These are phyloP conservation scores for Spheniscus mendiculus DNA, from an alignment of 2,113 vertebrate genomes.

Conservation along the genomic window DNA sequence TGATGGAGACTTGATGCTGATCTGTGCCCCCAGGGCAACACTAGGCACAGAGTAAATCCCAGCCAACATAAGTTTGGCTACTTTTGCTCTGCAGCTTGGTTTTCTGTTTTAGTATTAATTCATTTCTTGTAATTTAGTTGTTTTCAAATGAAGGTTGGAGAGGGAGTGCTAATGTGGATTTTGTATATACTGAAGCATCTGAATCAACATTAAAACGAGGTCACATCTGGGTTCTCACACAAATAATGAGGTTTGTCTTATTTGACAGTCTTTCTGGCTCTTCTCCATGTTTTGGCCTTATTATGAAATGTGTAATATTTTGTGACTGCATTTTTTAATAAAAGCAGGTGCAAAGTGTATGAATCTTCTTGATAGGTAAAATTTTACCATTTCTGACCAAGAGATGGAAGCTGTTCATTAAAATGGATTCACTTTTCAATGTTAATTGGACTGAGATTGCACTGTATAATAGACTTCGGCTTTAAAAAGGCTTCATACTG, in stretches of 20 bases:
- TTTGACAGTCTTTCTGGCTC: background rate
- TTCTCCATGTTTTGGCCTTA: background rate
- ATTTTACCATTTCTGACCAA: background rate
- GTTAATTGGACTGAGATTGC: slow-evolving; percentile 11
- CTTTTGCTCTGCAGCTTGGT: background rate
- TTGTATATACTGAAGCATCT: background rate
- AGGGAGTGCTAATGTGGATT: background rate
- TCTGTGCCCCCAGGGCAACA: background rate
- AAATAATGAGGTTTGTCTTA: background rate
- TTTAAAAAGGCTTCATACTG: background rate
- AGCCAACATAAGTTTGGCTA: background rate
- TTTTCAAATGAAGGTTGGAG: background rate
- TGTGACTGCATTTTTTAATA: background rate
- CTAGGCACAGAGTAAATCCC: background rate
- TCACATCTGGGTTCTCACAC: background rate
- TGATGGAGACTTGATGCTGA: background rate
- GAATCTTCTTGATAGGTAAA: background rate
- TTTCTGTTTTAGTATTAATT: background rate
- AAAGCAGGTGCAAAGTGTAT: background rate
- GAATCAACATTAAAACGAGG: background rate
- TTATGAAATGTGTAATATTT: background rate
- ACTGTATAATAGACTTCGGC: background rate
- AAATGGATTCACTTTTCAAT: background rate
- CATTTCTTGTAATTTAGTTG: background rate
- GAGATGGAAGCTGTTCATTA: background rate